Evolutionary conservation across 2,113 vertebrate genomes (phyloP), one percentile per base, ranked within the genome.

Genomic region (Syrmaticus mikado): DNA sequence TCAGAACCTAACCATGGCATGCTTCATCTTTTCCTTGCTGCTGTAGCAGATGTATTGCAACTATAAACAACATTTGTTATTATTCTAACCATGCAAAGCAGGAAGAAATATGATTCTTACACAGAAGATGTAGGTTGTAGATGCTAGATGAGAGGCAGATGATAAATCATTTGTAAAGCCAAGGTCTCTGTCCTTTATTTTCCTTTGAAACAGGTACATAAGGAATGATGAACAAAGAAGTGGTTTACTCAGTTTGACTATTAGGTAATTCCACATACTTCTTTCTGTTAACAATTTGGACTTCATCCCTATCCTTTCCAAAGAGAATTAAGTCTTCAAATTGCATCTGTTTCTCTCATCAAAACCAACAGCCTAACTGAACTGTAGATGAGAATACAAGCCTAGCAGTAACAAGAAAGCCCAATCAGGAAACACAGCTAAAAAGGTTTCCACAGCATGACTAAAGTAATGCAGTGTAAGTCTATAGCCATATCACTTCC

Each of bases 11-110:
- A 68, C 46, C 87, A 88, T 28, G 55, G 34, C 55, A 55, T 8
- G 30, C 65, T 91, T 34, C 30, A 38, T 61, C 34, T 62, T 57
- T 60, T 89, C 60, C 61, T 65, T 38, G 61, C 61, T 65, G 38
- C 72, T 50, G 40, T 3, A 75, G 91, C 82, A 94, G 93, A 97
- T 65, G 76, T 11, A 28, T 70, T 58, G 18, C 62, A 75, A 76
- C 72, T 94, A 83, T 32, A 93, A 95, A 85, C 81, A 92, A 82
- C 87, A 75, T 78, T 94, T 96, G 76, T 73, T 89, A 94, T 92
- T 90, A 94, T 50, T 57, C 70, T 53, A 84, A 90, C 91, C 61
- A 92, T 22, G 36, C 4, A 19, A 88, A 66, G 76, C 82, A 28
- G 8, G 46, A 90, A 94, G 85, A 94, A 96, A 80, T 62, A 79